phyloP scores from a whole-genome alignment of 1,140 invertebrate species.

The Reticulitermes speratus region DNA sequence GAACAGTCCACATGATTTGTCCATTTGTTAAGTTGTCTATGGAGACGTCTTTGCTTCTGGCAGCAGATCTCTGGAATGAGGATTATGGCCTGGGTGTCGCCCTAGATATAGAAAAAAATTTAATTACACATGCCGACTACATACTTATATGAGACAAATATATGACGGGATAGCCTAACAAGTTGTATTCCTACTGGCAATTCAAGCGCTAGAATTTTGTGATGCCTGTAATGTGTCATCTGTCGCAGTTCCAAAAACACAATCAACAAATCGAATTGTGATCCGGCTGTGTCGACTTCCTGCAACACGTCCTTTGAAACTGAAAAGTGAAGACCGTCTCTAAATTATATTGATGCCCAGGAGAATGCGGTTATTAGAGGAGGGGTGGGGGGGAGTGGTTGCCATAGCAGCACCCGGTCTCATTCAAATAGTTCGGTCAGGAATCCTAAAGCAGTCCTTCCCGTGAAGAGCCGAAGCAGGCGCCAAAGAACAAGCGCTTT shows the following conservation, averaged over 20 bases:
- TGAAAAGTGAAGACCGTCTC: neutral
- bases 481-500: too few species aligned
- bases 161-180: neutral
- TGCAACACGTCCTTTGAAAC: neutral
- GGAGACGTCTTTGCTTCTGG: too few species aligned
- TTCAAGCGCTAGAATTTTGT: too few species aligned
- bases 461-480: too few species aligned
- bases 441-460: neutral
- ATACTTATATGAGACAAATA: neutral
- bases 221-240: neutral
- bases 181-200: neutral
- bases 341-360: neutral
- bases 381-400: neutral
- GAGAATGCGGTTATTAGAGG: neutral
- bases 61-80: neutral
- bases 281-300: neutral
- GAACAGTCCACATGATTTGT: too few species aligned
- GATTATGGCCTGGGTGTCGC: too few species aligned
- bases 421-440: neutral
- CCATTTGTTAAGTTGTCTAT: too few species aligned
- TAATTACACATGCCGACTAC: neutral
- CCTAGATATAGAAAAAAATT: neutral
- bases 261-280: neutral
- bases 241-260: neutral
- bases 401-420: neutral